Conservation (phyloP, 1,140 invertebrate species). For the Zaprionus ornatus region DNA sequence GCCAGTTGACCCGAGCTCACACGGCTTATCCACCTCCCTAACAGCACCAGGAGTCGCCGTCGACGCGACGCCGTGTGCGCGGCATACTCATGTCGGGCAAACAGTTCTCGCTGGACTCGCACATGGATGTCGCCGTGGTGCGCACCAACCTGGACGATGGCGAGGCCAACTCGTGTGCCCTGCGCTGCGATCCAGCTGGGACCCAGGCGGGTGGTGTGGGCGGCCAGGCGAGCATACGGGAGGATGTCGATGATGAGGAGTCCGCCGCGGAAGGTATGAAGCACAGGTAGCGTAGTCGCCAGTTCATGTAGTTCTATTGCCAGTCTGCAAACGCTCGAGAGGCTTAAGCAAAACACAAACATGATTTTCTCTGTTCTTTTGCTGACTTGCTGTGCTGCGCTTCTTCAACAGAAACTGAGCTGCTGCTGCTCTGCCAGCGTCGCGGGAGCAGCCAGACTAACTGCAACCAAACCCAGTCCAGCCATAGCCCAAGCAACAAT, state of each 20-base stretch:
- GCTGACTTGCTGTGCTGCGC: neutral
- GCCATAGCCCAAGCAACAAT: slow-evolving; percentile 21
- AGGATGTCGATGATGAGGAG: slow-evolving; percentile 74
- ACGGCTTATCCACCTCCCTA: neutral
- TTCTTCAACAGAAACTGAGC: slow-evolving; percentile 57
- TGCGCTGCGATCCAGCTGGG: neutral
- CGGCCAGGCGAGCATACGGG: slow-evolving; percentile 64
- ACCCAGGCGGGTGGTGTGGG: neutral
- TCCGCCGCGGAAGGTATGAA: slow-evolving; percentile 82
- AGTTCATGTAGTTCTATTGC: slow-evolving; percentile 46
- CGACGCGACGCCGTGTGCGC: slow-evolving; percentile 91
- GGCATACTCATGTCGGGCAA: slow-evolving; percentile 95
- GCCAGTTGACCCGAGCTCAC: neutral
- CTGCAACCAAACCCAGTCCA: slow-evolving; percentile 36
- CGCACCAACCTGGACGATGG: slow-evolving; percentile 62
- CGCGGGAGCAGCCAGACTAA: slow-evolving; percentile 8
- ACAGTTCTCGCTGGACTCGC: slow-evolving; percentile 95
- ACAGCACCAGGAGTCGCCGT: slow-evolving; percentile 84
- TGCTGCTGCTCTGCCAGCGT: slow-evolving; percentile 45
- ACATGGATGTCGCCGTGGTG: slow-evolving; percentile 92
- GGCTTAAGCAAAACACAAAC: neutral
- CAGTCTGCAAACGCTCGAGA: slow-evolving; percentile 24
- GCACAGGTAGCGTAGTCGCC: slow-evolving; percentile 81
- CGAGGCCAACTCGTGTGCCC: slow-evolving; percentile 1
- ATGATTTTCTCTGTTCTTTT: neutral